Evolutionary conservation across 1,140 invertebrate species (phyloP).

Genomic region (Scaptomyza pallida): DNA sequence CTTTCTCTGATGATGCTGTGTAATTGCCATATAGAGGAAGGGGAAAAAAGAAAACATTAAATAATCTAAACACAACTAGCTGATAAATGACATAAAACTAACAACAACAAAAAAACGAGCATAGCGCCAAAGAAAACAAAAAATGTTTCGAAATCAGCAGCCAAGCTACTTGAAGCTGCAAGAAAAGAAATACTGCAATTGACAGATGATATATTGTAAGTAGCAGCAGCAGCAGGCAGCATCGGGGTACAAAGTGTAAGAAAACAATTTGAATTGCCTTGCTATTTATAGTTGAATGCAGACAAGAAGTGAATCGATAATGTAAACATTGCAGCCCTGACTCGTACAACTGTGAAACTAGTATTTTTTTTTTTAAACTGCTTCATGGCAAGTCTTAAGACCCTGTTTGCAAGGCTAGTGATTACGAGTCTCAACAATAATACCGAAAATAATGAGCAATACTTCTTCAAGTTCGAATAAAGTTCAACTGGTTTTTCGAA

Average conservation of each 20-base stretch:
- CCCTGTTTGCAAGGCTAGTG: constrained; percentile 54
- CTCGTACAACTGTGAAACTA: constrained; percentile 8
- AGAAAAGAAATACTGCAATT: constrained; percentile 14
- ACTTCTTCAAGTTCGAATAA: constrained; percentile 9
- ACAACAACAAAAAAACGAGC: constrained; percentile 8
- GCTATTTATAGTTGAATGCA: constrained; percentile 28
- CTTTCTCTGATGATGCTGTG: constrained; percentile 30
- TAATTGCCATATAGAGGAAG: constrained; percentile 15
- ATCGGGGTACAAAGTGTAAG: background rate
- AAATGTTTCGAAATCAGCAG: constrained; percentile 27
- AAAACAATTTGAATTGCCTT: constrained; percentile 7
- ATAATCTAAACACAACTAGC: constrained; percentile 53
- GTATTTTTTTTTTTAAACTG: constrained; percentile 52
- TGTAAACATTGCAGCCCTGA: constrained; percentile 25
- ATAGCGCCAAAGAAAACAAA: constrained; percentile 12
- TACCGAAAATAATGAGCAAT: constrained; percentile 4
- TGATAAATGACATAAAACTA: constrained; percentile 69
- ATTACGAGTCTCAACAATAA: constrained; percentile 26
- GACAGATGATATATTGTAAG: constrained; percentile 12
- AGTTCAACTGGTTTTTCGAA: constrained; percentile 11
- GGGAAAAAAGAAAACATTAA: constrained; percentile 55
- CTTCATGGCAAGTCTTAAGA: constrained; percentile 60
- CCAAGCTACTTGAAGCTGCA: constrained; percentile 23
- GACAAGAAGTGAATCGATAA: constrained; percentile 10
- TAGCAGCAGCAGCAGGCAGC: too few relatives aligned